Conservation (phyloP, 53 echinoderm and acorn worm genomes). For the Actinopyga echinites region DNA sequence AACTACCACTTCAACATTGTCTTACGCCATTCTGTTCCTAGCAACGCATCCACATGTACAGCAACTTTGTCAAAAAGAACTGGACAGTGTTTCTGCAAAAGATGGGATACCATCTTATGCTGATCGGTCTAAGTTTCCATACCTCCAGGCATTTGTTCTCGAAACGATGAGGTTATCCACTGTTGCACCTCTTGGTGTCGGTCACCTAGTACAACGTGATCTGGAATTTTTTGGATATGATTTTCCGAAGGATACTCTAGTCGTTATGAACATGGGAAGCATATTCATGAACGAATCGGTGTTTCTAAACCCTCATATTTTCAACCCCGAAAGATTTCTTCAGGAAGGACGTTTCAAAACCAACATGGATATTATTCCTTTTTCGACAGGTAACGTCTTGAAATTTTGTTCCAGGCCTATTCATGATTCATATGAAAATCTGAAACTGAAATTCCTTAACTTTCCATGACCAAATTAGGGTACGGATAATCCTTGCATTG, state of each 20-base stretch:
- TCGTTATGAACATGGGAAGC: slow-evolving; percentile 1
- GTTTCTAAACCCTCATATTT: not conserved
- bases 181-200: not conserved
- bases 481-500: too few relatives aligned
- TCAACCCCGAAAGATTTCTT: slow-evolving; percentile 6
- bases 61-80: not conserved
- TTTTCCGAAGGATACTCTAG: slow-evolving; percentile 18
- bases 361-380: slow-evolving; percentile 8
- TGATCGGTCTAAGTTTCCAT: not conserved
- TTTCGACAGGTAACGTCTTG: slow-evolving; percentile 29
- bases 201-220: not conserved
- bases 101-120: not conserved
- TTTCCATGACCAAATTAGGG: too few relatives aligned
- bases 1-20: not conserved
- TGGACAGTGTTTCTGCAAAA: not conserved
- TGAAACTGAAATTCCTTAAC: too few relatives aligned
- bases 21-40: slow-evolving; percentile 3
- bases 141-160: not conserved
- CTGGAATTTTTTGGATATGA: slow-evolving; percentile 13
- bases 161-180: not conserved
- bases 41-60: slow-evolving; percentile 10
- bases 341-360: slow-evolving; percentile 1
- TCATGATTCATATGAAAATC: too few relatives aligned
- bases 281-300: not conserved
- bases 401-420: too few relatives aligned